Evolutionary conservation across 2,797 vertebrate species (phyloP).

Genomic region (Liasis olivaceus): DNA sequence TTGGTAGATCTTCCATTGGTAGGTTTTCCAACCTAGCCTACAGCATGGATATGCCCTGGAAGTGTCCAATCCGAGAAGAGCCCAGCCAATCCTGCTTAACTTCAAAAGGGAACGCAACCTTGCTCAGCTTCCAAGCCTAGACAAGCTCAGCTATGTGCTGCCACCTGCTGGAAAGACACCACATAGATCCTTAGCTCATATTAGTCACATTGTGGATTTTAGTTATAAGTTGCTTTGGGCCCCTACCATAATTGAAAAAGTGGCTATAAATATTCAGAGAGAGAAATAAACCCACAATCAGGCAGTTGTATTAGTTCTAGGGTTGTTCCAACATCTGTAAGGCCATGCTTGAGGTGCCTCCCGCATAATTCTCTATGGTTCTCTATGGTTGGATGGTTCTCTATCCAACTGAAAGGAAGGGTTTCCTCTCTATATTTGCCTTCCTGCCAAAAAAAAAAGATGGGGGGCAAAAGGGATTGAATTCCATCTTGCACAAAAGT

Average conservation of each 20-base stretch:
- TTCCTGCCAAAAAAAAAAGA: background rate
- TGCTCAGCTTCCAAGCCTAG: background rate
- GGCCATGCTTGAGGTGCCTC: background rate
- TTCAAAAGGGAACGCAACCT: background rate
- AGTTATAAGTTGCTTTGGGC: background rate
- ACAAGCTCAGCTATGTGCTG: background rate
- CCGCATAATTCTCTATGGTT: background rate
- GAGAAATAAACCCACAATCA: background rate
- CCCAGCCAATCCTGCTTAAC: background rate
- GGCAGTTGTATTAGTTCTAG: background rate
- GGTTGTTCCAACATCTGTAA: background rate
- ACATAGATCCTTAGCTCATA: background rate
- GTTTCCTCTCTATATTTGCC: background rate
- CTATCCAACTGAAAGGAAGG: background rate
- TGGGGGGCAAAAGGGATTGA: background rate
- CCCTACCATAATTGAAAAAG: background rate
- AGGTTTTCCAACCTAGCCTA: background rate
- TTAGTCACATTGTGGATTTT: background rate
- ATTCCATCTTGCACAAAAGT: background rate
- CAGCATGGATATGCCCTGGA: background rate
- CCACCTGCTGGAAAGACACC: background rate
- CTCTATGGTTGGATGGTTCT: background rate
- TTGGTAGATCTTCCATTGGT: background rate
- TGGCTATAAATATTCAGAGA: background rate
- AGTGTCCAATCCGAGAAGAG: background rate